These are phyloP conservation scores for Sacculina carcini DNA, from an alignment of 2,888 invertebrate genomes.

Conservation along the genomic window DNA sequence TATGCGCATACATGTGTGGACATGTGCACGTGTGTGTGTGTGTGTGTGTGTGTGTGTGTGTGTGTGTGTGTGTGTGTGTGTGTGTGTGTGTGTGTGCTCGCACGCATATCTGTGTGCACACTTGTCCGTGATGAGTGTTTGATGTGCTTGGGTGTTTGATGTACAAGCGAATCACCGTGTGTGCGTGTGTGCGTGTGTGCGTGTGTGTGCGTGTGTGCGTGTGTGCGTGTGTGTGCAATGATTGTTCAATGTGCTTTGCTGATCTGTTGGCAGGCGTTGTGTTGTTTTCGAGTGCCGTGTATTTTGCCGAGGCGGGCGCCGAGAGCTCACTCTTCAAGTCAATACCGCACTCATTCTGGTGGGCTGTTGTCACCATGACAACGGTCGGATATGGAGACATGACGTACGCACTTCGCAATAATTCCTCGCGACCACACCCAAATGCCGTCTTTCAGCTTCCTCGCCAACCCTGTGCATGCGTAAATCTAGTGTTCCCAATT, in stretches of 20 bases:
- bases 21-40: not conserved
- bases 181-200: not conserved
- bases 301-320: slow-evolving; percentile 81
- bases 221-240: not conserved
- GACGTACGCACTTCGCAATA: no score
- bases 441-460: no score
- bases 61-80: not conserved
- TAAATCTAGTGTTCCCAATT: no score
- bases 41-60: not conserved
- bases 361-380: slow-evolving; percentile 88
- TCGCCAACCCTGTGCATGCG: no score
- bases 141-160: not conserved
- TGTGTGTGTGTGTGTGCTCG: not conserved
- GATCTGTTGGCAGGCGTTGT: slow-evolving; percentile 55
- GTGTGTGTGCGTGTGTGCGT: not conserved
- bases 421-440: no score
- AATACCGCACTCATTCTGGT: slow-evolving; percentile 88
- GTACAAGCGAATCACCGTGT: not conserved
- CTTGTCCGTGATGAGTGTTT: not conserved
- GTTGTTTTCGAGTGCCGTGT: slow-evolving; percentile 81
- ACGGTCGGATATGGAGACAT: slow-evolving; percentile 99
- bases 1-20: not conserved
- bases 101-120: slow-evolving; percentile 4
- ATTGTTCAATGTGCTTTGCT: not conserved
- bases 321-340: slow-evolving; percentile 77